A percentile compares a stretch with the other conserved stretches of the same genome.
phyloP scores from a whole-genome alignment of 2,888 invertebrate genomes.

The Pardosa pseudoannulata region DNA sequence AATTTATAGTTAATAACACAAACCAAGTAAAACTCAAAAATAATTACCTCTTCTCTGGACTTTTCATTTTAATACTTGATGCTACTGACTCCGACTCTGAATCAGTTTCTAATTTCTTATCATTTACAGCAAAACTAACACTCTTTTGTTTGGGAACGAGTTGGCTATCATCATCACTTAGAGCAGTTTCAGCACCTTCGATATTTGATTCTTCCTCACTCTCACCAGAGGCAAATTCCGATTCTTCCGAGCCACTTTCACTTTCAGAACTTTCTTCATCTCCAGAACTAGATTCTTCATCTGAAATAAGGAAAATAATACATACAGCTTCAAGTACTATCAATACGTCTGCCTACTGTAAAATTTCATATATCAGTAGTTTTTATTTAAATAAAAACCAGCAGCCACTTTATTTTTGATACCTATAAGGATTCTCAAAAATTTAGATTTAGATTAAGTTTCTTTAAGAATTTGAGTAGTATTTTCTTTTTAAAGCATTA shows the following conservation, averaged over 20 bases:
- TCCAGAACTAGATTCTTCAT: slow-evolving; percentile 71
- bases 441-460: no score
- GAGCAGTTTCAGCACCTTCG: slow-evolving; percentile 45
- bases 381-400: no score
- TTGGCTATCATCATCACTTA: slow-evolving; percentile 55
- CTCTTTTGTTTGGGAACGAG: neutral
- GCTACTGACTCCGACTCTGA: slow-evolving; percentile 23
- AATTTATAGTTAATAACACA: no score
- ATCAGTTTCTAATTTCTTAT: slow-evolving; percentile 27
- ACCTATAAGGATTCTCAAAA: no score
- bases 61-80: neutral
- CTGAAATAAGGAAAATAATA: no score
- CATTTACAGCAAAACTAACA: slow-evolving; percentile 35
- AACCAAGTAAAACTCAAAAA: no score
- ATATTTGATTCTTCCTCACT: slow-evolving; percentile 74
- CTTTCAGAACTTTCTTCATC: slow-evolving; percentile 73
- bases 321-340: no score
- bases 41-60: slow-evolving; percentile 3
- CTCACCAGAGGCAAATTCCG: slow-evolving; percentile 74
- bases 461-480: no score
- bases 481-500: no score
- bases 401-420: no score
- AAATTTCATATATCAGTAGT: no score
- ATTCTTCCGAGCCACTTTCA: slow-evolving; percentile 73
- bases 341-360: no score